Base-by-base conservation (phyloP, 2,888 invertebrate species). In the Tetramorium bicarinatum region DNA sequence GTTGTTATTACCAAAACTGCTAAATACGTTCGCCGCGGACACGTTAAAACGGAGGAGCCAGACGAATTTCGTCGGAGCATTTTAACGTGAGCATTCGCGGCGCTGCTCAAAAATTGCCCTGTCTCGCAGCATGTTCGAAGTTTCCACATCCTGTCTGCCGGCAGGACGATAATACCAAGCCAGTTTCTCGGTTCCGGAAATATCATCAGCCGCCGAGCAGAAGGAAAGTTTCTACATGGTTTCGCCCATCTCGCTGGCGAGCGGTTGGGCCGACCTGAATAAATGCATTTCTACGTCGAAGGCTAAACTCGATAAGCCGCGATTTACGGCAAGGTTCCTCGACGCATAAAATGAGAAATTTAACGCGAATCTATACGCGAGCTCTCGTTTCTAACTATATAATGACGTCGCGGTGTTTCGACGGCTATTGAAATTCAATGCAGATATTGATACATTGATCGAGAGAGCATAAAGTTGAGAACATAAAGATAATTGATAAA, bases 251-350 rank as follows among this genome's bases (percentile, higher is more conserved):
- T 21, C 64, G 47, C 29, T 18, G 38, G 49, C 49, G 34, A 25
- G 52, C 76, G 62, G 25, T 64, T 38, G 25, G 29, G 54, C 4
- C 76, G 76, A 44, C 44, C 81, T 44, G 72, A 71, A 72, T 83
- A 84, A 84, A 67, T 77, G 71, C 77, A 41, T 74, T 66, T 66
- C 72, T 61, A 54, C 69, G 64, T 56, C 66, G 82, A 54, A 74
- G 66, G 54, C 18, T 56, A 85, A 85, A 85, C 79, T 69, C 74
- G 67, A 83, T 85, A 83, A 85, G 62, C 79, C 49, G 47, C 79
- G 83, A 85, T 74, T 83, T 66, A 72, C 74, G 67, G 7, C 38
- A 25, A 61, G 77, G 54, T 79, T 54, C 21, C 79, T 49, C 25
- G 82, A 61, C 56, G 71, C 71, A 77, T 52, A 67, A 82, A 47